phyloP scores from a whole-genome alignment of 1,140 invertebrate species.

The Halesus radiatus region DNA sequence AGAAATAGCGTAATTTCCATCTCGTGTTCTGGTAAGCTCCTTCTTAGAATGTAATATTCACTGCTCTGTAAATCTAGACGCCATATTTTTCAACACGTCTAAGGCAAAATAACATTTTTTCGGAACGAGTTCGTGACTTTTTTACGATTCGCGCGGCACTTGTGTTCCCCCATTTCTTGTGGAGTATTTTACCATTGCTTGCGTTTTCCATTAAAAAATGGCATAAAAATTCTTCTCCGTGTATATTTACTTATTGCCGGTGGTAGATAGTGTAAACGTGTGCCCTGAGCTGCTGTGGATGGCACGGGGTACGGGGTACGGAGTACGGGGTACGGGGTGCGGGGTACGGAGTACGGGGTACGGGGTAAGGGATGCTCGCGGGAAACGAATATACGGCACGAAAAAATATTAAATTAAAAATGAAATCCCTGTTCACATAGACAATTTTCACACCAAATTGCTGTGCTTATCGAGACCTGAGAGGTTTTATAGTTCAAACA shows the following conservation, averaged over 20 bases:
- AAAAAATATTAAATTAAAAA: conserved; percentile 8
- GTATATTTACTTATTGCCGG: conserved; percentile 56
- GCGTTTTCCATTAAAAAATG: conserved; percentile 58
- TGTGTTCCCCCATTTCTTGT: conserved; percentile 59
- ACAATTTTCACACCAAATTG: too few species aligned
- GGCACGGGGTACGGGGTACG: too few species aligned
- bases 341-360: too few species aligned
- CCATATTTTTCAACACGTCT: conserved; percentile 46
- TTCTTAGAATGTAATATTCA: conserved; percentile 43
- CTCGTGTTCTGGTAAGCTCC: conserved; percentile 10
- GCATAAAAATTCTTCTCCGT: conserved; percentile 54
- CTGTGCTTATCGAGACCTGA: too few species aligned
- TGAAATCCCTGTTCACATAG: too few species aligned
- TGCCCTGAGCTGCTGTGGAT: background rate
- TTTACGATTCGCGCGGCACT: conserved; percentile 56
- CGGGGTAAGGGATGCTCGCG: background rate
- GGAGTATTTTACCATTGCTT: conserved; percentile 57
- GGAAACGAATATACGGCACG: background rate
- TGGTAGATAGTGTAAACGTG: conserved; percentile 23
- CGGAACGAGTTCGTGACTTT: conserved; percentile 58
- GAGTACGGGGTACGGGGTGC: too few species aligned
- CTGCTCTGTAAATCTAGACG: conserved; percentile 38
- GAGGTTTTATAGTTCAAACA: too few species aligned
- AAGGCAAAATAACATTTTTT: conserved; percentile 56
- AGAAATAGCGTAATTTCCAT: background rate